A percentile compares a stretch with the other conserved stretches of the same genome.
Conservation (phyloP, 1,140 invertebrate species). For the Brachionus paranguensis region DNA sequence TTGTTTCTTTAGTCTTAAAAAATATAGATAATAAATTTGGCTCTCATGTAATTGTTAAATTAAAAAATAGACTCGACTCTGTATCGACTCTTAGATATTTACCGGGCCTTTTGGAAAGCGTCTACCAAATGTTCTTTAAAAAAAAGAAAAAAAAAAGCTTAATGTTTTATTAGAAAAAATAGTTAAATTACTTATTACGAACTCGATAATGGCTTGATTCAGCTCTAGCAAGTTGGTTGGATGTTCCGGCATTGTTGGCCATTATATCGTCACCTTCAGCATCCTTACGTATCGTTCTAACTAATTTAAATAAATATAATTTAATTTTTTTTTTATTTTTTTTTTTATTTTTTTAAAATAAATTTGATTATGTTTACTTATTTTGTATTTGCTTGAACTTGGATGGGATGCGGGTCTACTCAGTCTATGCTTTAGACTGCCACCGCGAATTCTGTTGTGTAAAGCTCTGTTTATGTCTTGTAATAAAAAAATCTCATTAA, state of each 20-base stretch:
- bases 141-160: not conserved
- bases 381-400: not conserved
- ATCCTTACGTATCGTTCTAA: not conserved
- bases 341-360: too few relatives aligned
- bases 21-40: not conserved
- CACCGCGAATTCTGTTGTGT: not conserved
- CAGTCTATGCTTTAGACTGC: not conserved
- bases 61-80: not conserved
- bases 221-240: not conserved
- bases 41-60: not conserved
- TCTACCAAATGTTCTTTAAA: not conserved
- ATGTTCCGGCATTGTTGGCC: not conserved
- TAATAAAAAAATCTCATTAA: not conserved
- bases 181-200: not conserved
- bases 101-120: not conserved
- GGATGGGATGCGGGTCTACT: not conserved
- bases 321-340: not conserved
- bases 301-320: not conserved
- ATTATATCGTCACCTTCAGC: constrained; percentile 7
- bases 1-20: not conserved
- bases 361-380: not conserved
- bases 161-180: not conserved
- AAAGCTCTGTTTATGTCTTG: not conserved
- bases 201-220: not conserved
- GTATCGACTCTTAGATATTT: not conserved